Percentiles rank a stretch among this genome's conserved stretches.
Conservation (phyloP, 2,797 vertebrate genomes). For the Liasis olivaceus region DNA sequence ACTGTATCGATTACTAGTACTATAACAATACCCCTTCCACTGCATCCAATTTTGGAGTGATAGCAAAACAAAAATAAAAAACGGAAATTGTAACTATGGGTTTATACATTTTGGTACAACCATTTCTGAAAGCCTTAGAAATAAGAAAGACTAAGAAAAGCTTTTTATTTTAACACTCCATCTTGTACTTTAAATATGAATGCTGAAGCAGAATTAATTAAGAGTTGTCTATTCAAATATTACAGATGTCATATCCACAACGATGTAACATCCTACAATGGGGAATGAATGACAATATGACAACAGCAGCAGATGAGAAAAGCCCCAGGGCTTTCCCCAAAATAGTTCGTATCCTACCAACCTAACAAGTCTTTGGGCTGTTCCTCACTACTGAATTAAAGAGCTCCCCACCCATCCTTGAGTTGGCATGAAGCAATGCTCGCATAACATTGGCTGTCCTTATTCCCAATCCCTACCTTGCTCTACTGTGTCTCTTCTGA, state of each 20-base stretch:
- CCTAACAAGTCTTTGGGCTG: neutral
- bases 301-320: neutral
- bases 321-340: neutral
- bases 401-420: neutral
- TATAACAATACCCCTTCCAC: conserved; percentile 23
- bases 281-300: neutral
- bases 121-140: conserved; percentile 11
- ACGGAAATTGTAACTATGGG: neutral
- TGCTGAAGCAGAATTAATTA: neutral
- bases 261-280: neutral
- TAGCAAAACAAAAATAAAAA: conserved; percentile 20
- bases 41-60: conserved; percentile 19
- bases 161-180: conserved; percentile 7
- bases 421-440: neutral
- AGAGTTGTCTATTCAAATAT: neutral
- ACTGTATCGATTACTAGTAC: conserved; percentile 23
- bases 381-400: neutral
- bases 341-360: neutral
- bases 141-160: neutral
- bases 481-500: neutral
- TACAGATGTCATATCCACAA: neutral
- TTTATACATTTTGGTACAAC: conserved; percentile 1
- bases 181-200: neutral
- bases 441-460: neutral
- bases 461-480: neutral